These are phyloP conservation scores for Orycteropus afer DNA, from an alignment of 2,113 vertebrate species.

Conservation along the genomic window DNA sequence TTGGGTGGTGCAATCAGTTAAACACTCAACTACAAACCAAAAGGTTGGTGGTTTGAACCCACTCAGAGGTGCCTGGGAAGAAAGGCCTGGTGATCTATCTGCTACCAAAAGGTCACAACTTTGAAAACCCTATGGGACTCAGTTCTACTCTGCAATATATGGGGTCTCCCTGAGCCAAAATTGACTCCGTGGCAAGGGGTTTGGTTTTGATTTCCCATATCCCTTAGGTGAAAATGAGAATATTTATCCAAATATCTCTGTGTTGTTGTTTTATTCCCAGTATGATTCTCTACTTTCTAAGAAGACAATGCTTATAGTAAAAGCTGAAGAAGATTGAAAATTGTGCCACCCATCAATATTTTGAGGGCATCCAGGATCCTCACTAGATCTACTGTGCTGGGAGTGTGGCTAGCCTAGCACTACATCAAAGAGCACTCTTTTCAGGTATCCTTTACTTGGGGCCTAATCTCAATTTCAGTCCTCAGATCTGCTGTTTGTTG, in stretches of 20 bases:
- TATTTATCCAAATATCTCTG: slow-evolving; percentile 17
- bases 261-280: background rate
- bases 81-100: no score
- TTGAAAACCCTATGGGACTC: background rate
- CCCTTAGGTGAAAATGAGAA: background rate
- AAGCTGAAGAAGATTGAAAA: background rate
- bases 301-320: background rate
- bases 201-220: background rate
- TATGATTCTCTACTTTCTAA: background rate
- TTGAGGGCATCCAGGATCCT: background rate
- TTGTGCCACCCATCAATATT: background rate
- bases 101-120: no score
- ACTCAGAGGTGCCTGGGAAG: no score
- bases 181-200: background rate
- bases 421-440: background rate
- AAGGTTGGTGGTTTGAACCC: no score
- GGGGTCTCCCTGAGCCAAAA: background rate
- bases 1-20: no score
- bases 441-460: background rate
- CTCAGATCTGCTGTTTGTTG: background rate
- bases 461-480: background rate
- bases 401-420: background rate
- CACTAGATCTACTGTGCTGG: background rate
- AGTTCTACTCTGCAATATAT: no score
- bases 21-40: no score